Conservation (phyloP, 2,888 invertebrate genomes). For the Cephus runcator region DNA sequence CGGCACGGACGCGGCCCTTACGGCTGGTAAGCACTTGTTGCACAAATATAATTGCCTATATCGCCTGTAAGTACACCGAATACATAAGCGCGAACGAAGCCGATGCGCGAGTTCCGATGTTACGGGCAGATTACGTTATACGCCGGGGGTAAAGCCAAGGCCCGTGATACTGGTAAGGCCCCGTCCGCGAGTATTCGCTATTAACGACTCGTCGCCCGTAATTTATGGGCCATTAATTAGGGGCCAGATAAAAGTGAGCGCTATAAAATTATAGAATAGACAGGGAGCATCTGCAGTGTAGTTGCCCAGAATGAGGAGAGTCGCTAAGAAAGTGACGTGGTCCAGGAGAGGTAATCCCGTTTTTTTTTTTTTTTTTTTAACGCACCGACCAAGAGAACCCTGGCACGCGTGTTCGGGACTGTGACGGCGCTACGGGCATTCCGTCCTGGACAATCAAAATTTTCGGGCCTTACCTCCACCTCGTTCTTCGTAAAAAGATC, state of each 20-base stretch:
- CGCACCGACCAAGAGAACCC: not conserved
- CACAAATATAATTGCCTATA: constrained; percentile 26
- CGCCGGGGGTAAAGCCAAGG: constrained; percentile 14
- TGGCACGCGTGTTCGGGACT: not conserved
- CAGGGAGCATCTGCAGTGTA: constrained; percentile 20
- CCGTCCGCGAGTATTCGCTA: constrained; percentile 34
- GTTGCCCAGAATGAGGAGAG: not conserved
- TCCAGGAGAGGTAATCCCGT: not conserved
- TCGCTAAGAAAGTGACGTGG: not conserved
- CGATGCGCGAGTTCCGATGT: constrained; percentile 23
- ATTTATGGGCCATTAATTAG: constrained; percentile 63
- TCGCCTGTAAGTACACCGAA: constrained; percentile 26
- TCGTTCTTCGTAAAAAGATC: constrained; percentile 20
- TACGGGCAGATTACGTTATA: constrained; percentile 27
- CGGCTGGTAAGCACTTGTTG: constrained; percentile 33
- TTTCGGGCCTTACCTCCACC: constrained; percentile 24
- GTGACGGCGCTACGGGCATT: not conserved
- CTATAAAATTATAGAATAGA: constrained; percentile 57
- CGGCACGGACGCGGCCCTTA: not conserved
- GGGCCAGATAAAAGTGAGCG: constrained; percentile 50
- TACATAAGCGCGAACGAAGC: constrained; percentile 19
- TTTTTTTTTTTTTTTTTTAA: not conserved
- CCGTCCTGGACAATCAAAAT: not conserved
- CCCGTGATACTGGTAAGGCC: constrained; percentile 2
- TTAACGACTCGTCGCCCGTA: constrained; percentile 58